Percentiles rank a stretch among this genome's conserved stretches.
Conservation (phyloP, 2,888 invertebrate species). For the Chrysodeixis includens region DNA sequence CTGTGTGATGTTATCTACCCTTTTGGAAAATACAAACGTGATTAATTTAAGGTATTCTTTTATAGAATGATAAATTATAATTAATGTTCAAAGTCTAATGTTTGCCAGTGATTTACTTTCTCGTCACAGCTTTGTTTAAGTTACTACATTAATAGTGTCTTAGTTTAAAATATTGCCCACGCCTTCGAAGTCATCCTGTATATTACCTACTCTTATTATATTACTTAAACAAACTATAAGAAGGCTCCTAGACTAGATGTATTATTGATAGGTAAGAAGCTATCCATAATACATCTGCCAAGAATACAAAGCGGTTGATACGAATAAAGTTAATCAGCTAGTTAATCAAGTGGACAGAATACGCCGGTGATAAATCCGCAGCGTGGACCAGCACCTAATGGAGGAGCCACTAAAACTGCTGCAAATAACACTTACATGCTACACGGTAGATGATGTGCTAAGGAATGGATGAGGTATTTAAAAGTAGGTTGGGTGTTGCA, state of each 20-base stretch:
- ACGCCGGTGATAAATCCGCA: slow-evolving; percentile 42
- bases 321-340: slow-evolving; percentile 45
- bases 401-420: slow-evolving; percentile 61
- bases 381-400: slow-evolving; percentile 52
- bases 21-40: neutral
- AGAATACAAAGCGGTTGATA: neutral
- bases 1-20: neutral
- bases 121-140: too few species aligned
- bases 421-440: slow-evolving; percentile 53
- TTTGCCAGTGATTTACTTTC: too few species aligned
- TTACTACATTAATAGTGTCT: too few species aligned
- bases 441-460: slow-evolving; percentile 6
- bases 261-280: neutral
- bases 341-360: slow-evolving; percentile 53
- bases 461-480: slow-evolving; percentile 43
- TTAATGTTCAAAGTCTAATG: too few species aligned
- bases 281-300: neutral
- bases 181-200: too few species aligned
- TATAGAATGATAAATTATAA: too few species aligned
- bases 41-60: neutral
- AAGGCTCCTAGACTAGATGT: neutral
- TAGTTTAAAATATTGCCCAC: too few species aligned
- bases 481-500: too few species aligned
- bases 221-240: neutral
- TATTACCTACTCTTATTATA: too few species aligned